Evolutionary conservation across 2,113 vertebrate genomes (phyloP), one percentile per base, ranked within the genome.

Genomic region (Mus pahari): DNA sequence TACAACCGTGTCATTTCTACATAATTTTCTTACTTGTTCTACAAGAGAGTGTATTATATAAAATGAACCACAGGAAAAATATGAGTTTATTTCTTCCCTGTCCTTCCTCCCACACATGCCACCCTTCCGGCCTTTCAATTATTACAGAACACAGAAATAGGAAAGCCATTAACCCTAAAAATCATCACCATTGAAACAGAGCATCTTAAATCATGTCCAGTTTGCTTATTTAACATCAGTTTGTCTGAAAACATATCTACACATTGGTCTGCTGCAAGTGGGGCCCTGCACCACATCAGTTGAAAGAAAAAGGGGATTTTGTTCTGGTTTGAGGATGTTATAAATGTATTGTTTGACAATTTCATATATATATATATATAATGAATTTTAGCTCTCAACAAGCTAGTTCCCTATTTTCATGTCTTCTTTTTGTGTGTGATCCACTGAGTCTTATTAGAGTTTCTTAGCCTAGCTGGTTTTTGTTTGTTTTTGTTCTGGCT

Each of bases 21-120:
- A 90, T 58, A 66, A 93, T n/a, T 96, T 94, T 92, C 60, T 91
- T 90, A 95, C 88, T 95, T 90, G 33, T 93, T 66, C 9, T 90
- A 58, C 74, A 94, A 96, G 48, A 92, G 90, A 19, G 84, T 22
- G 33, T 91, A 75, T 55, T 92, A 74, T 83, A 71, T 84, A 95
- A 95, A 95, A 84, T 91, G 90, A 93, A 26, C 58, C 86, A 62
- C 86, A 50, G 19, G 55, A 9, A 24, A 94, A 87, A 77, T 77
- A 36, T 60, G 42, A 95, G 28, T 55, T 95, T 94, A 73, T 93
- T 87, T 95, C 78, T 93, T 92, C 94, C 70, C 36, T 91, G 90
- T 94, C 19, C 92, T 96, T 96, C 92, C 45, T 96, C 70, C 87
- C 87, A 96, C 16, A 36, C 60, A 68, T n/a, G 22, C 20, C 28